A percentile compares a stretch with the other conserved stretches of the same genome.
Evolutionary conservation across 2,113 vertebrate genomes (phyloP).

Genomic region (Paratilapia polleni): DNA sequence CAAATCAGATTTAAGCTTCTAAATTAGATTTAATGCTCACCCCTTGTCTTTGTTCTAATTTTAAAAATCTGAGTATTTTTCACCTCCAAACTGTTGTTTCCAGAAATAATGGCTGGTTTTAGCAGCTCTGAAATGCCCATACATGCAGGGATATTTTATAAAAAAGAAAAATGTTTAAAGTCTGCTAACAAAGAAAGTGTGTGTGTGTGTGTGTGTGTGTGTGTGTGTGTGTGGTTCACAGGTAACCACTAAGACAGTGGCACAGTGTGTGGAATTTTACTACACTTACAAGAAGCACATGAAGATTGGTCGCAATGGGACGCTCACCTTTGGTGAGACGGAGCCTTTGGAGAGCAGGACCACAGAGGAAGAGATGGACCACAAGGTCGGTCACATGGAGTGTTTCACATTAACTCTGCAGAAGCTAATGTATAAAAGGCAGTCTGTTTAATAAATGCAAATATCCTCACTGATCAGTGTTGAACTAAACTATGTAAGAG

Average conservation of each 20-base stretch:
- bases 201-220: neutral
- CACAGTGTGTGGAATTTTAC: conserved; percentile 98
- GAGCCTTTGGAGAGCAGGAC: conserved; percentile 79
- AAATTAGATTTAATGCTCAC: neutral
- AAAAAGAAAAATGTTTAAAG: neutral
- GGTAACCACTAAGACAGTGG: conserved; percentile 96
- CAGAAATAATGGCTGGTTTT: neutral
- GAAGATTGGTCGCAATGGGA: conserved; percentile 93
- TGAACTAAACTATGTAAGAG: neutral
- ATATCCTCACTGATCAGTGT: neutral
- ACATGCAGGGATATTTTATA: neutral
- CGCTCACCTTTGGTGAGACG: conserved; percentile 89
- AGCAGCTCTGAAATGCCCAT: neutral
- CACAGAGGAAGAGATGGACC: conserved; percentile 87
- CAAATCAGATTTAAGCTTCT: neutral
- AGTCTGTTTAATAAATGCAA: neutral
- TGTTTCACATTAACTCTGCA: neutral
- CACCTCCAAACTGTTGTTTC: neutral
- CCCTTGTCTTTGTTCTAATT: no score
- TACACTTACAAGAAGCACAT: conserved; percentile 98
- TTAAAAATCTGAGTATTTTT: neutral
- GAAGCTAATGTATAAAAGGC: neutral
- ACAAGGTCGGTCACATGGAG: conserved; percentile 80
- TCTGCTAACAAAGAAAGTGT: neutral
- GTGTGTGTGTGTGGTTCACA: conserved; percentile 56